Evolutionary conservation across 2,113 vertebrate species (phyloP).

Genomic region (Sylvietta virens): DNA sequence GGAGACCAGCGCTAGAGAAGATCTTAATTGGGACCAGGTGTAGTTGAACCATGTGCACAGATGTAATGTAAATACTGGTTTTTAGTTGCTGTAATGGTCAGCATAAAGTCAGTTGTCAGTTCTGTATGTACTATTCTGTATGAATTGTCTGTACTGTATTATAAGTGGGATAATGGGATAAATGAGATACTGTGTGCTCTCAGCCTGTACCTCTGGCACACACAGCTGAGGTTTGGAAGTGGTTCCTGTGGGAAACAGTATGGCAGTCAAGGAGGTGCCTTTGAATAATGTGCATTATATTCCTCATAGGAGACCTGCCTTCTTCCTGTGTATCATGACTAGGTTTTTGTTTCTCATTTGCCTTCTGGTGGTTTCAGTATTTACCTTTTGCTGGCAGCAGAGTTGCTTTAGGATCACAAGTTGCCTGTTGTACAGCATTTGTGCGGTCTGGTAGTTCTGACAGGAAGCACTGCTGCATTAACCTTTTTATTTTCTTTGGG

Average conservation of each 20-base stretch:
- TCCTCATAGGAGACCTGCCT: constrained; percentile 1
- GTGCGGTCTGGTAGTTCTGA: background rate
- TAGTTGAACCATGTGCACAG: background rate
- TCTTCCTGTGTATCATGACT: background rate
- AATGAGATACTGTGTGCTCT: constrained; percentile 46
- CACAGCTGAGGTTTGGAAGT: constrained; percentile 16
- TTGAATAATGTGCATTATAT: constrained; percentile 41
- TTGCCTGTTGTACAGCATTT: background rate
- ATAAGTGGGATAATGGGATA: background rate
- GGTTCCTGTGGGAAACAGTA: background rate
- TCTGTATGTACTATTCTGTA: background rate
- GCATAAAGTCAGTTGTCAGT: constrained; percentile 41
- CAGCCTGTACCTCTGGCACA: constrained; percentile 43
- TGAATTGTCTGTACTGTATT: constrained; percentile 19
- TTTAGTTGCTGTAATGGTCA: constrained; percentile 64
- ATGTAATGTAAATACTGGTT: constrained; percentile 1
- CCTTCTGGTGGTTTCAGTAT: background rate
- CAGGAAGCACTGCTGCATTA: background rate
- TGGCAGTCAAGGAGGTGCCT: constrained; percentile 17
- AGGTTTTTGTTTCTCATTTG: constrained; percentile 10
- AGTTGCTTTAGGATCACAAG: background rate
- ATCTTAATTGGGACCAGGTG: constrained; percentile 36
- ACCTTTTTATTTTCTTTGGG: background rate
- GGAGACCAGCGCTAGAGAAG: background rate
- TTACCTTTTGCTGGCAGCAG: background rate